Base-by-base conservation (phyloP, 2,113 vertebrate genomes). In the Egretta garzetta region DNA sequence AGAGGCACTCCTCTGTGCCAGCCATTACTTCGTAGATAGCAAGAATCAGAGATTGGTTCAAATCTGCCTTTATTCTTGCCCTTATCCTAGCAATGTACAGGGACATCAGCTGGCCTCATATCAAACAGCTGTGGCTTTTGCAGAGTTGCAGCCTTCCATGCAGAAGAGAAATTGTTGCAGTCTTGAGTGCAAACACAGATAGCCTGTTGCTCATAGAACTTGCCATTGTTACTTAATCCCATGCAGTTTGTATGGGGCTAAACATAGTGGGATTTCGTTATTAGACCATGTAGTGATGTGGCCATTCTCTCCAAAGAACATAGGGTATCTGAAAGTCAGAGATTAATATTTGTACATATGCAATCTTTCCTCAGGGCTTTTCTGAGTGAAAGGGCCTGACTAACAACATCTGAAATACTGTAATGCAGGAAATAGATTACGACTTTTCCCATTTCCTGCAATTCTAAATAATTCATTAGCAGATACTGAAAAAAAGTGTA, bases 401-500 rank as follows among this genome's bases (percentile, higher is more conserved):
- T 73, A 73, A 22, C 41, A 74, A 15, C 28, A 50, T 80, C 35
- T 84, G 37, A 87, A 83, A 16, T 80, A 62, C n/a, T 53, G 0
- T 23, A 76, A 49, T 80, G 27, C 24, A 53, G 67, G 43, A 88
- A 89, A 55, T 37, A 8, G 22, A 50, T 62, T 55, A 33, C 55
- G 18, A 27, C 17, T 94, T 88, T 63, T 82, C 24, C 33, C 24
- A 15, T 91, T 96, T 91, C 63, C n/a, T 97, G 27, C 63, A 73
- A 45, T 59, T 83, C 58, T 73, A 80, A 70, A 35, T 67, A 86
- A 68, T 70, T 70, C 6, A 55, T 83, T 70, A 50, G 20, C 39
- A 76, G 35, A 32, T 41, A 66, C 19, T 86, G 68, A 32, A 49
- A 81, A 82, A 28, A 70, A 55, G 19, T 23, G 30, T 32, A 50